Percentiles rank a stretch among this genome's conserved stretches.
These are phyloP conservation scores for Acyrthosiphon pisum DNA, from an alignment of 1,140 invertebrate species.

Conservation along the genomic window DNA sequence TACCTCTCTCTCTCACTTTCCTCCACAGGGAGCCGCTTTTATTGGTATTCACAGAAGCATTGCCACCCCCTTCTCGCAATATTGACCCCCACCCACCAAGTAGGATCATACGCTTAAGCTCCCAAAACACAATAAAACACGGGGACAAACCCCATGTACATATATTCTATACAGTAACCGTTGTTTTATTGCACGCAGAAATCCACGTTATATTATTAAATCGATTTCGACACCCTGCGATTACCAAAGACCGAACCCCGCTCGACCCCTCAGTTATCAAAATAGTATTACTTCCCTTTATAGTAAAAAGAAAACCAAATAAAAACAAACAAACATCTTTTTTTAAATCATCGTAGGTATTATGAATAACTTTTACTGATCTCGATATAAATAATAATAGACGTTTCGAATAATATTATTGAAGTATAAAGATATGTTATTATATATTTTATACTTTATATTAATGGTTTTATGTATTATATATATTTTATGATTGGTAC, in stretches of 20 bases:
- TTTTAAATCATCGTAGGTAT: not conserved
- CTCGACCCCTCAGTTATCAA: not conserved
- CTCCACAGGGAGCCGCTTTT: conserved; percentile 42
- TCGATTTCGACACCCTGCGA: conserved; percentile 1
- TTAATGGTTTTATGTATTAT: not conserved
- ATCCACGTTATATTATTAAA: conserved; percentile 56
- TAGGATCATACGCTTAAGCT: conserved; percentile 41
- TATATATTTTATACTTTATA: not conserved
- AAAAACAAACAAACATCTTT: not conserved
- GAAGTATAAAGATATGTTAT: not conserved
- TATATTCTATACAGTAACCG: conserved; percentile 33
- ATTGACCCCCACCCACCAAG: not conserved
- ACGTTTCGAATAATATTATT: not conserved
- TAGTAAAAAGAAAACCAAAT: not conserved
- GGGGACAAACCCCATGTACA: conserved; percentile 52
- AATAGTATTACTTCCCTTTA: not conserved
- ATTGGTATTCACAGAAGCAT: conserved; percentile 42
- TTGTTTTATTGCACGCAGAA: conserved; percentile 57
- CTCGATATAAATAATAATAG: not conserved
- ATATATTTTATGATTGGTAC: not conserved
- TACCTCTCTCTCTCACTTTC: too few relatives aligned
- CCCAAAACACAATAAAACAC: conserved; percentile 54
- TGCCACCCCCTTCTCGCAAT: not conserved
- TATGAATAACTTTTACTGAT: not conserved
- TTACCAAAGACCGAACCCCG: not conserved